A percentile compares a stretch with the other conserved stretches of the same genome.
These are phyloP conservation scores for Drosophila mimica DNA, from an alignment of 2,888 invertebrate species.

Conservation along the genomic window DNA sequence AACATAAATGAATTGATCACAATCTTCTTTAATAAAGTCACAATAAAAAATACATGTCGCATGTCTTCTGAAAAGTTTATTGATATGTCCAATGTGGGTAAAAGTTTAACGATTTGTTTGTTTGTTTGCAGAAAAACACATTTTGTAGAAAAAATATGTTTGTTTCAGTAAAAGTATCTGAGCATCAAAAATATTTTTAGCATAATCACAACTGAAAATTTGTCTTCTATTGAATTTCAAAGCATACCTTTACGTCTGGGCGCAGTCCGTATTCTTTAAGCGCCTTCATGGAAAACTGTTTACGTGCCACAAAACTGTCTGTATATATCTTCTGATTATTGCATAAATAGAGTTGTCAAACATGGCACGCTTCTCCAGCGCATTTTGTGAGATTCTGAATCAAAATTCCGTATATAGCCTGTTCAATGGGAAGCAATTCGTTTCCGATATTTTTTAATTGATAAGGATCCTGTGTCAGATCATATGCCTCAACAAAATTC, in stretches of 20 bases:
- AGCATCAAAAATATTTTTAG: neutral
- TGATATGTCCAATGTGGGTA: neutral
- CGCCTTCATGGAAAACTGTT: neutral
- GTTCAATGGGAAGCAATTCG: slow-evolving; percentile 86
- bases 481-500: slow-evolving; percentile 92
- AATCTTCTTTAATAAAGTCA: no score
- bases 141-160: neutral
- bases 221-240: neutral
- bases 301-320: neutral
- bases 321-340: neutral
- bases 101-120: neutral
- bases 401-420: slow-evolving; percentile 86
- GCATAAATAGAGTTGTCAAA: slow-evolving; percentile 16
- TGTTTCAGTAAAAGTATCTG: neutral
- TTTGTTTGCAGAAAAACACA: neutral
- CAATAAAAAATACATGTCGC: no score
- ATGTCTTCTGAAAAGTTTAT: no score
- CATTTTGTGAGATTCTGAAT: slow-evolving; percentile 82
- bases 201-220: neutral
- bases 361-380: slow-evolving; percentile 73
- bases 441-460: slow-evolving; percentile 89
- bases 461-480: slow-evolving; percentile 89
- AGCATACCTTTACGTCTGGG: neutral
- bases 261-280: no score
- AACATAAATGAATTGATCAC: no score